phyloP scores from a whole-genome alignment of 2,113 vertebrate genomes.

The Maccullochella peelii region DNA sequence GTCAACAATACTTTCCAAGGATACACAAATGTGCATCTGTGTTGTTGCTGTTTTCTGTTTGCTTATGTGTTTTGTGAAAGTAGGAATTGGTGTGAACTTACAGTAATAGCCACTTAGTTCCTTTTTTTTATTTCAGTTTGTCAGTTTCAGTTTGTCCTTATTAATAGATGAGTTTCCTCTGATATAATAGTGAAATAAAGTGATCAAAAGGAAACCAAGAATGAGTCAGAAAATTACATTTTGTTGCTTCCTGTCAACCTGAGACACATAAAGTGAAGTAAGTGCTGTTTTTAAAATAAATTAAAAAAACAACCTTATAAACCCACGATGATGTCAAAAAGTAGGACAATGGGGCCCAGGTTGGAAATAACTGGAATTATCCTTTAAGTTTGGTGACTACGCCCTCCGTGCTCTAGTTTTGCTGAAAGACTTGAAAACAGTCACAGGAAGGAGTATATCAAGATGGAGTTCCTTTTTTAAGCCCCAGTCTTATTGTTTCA shows the following conservation, averaged over 20 bases:
- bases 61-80: slow-evolving; percentile 2
- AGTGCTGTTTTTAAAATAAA: not conserved
- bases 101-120: not conserved
- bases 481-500: slow-evolving; percentile 89
- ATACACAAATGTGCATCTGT: slow-evolving; percentile 19
- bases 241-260: not conserved
- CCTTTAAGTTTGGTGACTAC: slow-evolving; percentile 76
- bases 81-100: not conserved
- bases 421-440: slow-evolving; percentile 86
- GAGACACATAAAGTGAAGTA: not conserved
- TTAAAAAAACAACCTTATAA: slow-evolving; percentile 10
- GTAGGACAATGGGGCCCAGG: slow-evolving; percentile 41
- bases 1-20: slow-evolving; percentile 35
- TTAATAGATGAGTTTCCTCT: not conserved
- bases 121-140: not conserved
- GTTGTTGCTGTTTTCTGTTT: not conserved
- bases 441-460: slow-evolving; percentile 91
- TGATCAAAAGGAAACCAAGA: not conserved
- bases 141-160: not conserved
- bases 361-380: slow-evolving; percentile 65
- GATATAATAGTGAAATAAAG: not conserved
- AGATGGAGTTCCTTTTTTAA: slow-evolving; percentile 89
- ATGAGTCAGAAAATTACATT: not conserved
- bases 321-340: slow-evolving; percentile 23
- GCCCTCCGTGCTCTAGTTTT: slow-evolving; percentile 65